Conservation (phyloP, 2,113 vertebrate genomes). For the Hippocampus zosterae region DNA sequence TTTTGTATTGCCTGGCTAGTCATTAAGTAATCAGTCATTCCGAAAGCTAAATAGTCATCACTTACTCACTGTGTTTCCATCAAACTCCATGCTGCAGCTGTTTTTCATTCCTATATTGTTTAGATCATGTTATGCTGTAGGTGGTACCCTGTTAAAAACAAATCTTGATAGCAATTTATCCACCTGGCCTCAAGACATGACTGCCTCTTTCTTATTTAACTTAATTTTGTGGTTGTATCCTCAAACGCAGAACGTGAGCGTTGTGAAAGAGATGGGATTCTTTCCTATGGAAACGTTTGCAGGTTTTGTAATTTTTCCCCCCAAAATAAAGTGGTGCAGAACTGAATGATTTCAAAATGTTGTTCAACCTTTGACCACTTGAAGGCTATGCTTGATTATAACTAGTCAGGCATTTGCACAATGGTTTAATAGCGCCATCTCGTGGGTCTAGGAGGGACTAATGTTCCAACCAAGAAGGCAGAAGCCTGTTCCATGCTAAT, state of each 20-base stretch:
- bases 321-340: constrained; percentile 64
- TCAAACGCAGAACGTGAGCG: constrained; percentile 58
- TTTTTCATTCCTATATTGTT: not conserved
- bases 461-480: too few species aligned
- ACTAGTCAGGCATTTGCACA: not conserved
- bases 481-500: too few species aligned
- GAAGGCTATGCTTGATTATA: not conserved
- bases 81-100: not conserved
- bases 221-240: constrained; percentile 19
- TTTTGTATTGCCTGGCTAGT: not conserved
- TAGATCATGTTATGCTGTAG: not conserved
- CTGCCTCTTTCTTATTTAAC: constrained; percentile 29
- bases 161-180: constrained; percentile 41
- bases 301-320: constrained; percentile 72
- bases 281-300: constrained; percentile 97
- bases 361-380: not conserved
- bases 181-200: constrained; percentile 43
- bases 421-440: not conserved
- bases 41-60: not conserved
- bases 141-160: not conserved
- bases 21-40: not conserved
- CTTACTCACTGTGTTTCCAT: not conserved
- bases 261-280: constrained; percentile 82
- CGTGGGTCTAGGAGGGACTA: not conserved
- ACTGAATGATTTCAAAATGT: not conserved